Percentiles rank a stretch among this genome's conserved stretches.
phyloP scores from a whole-genome alignment of 2,113 vertebrate genomes.

The Daphoenositta chrysoptera region DNA sequence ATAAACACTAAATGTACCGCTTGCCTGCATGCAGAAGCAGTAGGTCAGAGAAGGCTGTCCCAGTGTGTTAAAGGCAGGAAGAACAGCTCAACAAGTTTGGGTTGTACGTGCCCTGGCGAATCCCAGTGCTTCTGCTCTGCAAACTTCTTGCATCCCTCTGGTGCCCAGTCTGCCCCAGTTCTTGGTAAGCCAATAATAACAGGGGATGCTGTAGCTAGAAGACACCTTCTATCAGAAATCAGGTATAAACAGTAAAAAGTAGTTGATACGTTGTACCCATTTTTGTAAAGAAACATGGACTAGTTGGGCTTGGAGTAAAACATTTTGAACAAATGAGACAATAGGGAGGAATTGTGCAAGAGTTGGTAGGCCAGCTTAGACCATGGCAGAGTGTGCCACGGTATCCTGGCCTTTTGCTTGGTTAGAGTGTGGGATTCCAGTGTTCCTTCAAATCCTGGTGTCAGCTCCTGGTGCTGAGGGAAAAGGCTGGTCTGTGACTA shows the following conservation, averaged over 20 bases:
- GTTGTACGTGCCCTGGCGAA: fast-evolving
- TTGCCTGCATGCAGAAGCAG: not conserved
- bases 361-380: not conserved
- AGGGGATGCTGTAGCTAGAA: not conserved
- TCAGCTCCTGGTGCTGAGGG: fast-evolving
- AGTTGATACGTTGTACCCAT: not conserved
- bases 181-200: not conserved
- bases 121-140: not conserved
- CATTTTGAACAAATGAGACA: not conserved
- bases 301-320: not conserved
- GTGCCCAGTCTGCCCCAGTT: not conserved
- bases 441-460: not conserved
- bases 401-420: not conserved
- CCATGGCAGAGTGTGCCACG: not conserved
- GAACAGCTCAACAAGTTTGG: fast-evolving
- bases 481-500: not conserved
- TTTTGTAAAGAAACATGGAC: not conserved
- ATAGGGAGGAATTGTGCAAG: fast-evolving
- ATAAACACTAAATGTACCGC: not conserved
- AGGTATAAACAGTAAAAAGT: not conserved
- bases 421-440: not conserved
- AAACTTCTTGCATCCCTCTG: not conserved
- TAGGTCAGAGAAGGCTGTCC: not conserved
- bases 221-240: not conserved
- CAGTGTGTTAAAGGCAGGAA: not conserved